Base-by-base conservation (phyloP, 2,797 vertebrate genomes). In the Melanotaenia maccullochi region DNA sequence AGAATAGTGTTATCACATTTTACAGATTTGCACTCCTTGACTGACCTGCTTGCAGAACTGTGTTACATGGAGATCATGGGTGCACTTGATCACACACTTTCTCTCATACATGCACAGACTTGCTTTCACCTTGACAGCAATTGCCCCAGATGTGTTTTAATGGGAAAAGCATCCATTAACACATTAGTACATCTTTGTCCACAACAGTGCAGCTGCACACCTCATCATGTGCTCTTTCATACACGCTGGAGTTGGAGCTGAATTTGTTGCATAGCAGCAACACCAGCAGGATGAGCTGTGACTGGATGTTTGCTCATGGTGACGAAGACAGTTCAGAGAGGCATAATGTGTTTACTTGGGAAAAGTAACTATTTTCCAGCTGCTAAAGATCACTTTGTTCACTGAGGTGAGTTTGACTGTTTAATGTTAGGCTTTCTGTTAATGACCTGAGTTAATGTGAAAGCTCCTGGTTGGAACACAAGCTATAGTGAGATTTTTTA, bases 141-240 rank as follows among this genome's bases (percentile, higher is more conserved):
- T 86, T 75, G 59, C 60, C 73, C 79, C 84, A 88, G 84, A 88
- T 89, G 88, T 51, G 7, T 81, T 74, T 82, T 71, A 78, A 85
- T 80, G 71, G 75, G 40, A 74, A 73, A 82, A 87, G 79, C 81
- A 71, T 81, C 87, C 87, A 90, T 90, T 90, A 89, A 87, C 85
- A 81, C 85, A 83, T 86, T 84, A 89, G 66, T 62, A 68, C 16
- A 32, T 75, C 72, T 87, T 78, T 80, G 84, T 83, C 75, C 78
- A 68, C 73, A 71, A 80, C 74, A 54, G 82, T 64, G 81, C 79
- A 85, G 82, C 85, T 86, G 83, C 66, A 65, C 74, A 62, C 60
- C 62, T 83, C 75, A 32, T 51, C 51, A 64, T 51, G 60, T 42
- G n/a, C 58, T 57, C 36, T 40, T 38, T 22, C 18, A 2, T 8